Percentiles rank a stretch among this genome's conserved stretches.
Evolutionary conservation across 2,797 vertebrate species (phyloP).

Genomic region (Pipistrellus kuhlii): DNA sequence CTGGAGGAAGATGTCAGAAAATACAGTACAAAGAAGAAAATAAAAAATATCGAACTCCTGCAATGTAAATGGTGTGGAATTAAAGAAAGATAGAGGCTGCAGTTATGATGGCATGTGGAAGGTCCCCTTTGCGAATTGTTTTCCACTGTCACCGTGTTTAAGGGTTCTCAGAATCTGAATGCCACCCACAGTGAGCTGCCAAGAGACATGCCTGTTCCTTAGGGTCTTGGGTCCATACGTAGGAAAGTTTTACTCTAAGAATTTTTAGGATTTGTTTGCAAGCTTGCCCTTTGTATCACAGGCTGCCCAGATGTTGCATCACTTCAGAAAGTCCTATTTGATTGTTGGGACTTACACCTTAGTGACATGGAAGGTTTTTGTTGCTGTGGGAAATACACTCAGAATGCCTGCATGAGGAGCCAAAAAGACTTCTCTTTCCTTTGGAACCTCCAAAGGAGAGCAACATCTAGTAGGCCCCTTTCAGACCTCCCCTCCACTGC

Average conservation of each 20-base stretch:
- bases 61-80: neutral
- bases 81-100: neutral
- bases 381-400: neutral
- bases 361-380: neutral
- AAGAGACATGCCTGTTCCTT: neutral
- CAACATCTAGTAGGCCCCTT: neutral
- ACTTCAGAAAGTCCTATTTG: neutral
- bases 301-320: neutral
- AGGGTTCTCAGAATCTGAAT: neutral
- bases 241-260: neutral
- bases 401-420: neutral
- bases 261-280: neutral
- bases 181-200: neutral
- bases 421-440: neutral
- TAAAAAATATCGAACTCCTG: neutral
- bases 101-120: neutral
- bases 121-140: neutral
- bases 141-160: neutral
- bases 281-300: neutral
- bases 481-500: fast-evolving
- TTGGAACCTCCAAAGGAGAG: neutral
- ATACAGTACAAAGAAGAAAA: neutral
- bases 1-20: constrained; percentile 29
- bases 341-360: neutral
- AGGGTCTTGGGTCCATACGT: neutral